Evolutionary conservation across 2,113 vertebrate species (phyloP).

Genomic region (Megaceryle maxima): DNA sequence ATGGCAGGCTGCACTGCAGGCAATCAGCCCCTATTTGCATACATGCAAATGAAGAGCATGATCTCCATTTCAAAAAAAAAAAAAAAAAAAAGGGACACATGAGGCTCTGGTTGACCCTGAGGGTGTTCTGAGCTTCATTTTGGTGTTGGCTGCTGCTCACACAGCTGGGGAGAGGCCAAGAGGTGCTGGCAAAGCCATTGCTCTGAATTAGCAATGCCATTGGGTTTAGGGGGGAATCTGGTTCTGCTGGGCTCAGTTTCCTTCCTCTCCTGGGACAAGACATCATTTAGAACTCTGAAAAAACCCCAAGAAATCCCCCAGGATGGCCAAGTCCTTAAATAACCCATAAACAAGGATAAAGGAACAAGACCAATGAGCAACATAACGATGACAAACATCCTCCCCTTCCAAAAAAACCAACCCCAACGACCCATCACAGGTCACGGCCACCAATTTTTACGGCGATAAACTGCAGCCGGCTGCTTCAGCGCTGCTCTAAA

Average conservation of each 20-base stretch:
- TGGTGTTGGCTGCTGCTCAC: not conserved
- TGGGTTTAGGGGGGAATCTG: not conserved
- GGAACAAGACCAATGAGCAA: not conserved
- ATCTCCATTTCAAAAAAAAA: not conserved
- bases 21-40: slow-evolving; percentile 43
- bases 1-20: not conserved
- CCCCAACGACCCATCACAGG: not conserved
- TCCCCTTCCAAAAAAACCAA: not conserved
- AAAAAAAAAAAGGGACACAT: not conserved
- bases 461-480: not conserved
- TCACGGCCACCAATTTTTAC: not conserved
- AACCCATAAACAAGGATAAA: not conserved
- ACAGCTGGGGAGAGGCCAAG: slow-evolving; percentile 1
- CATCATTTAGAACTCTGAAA: not conserved
- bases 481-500: not conserved
- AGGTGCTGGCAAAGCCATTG: not conserved
- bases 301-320: accelerated
- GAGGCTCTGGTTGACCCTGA: not conserved
- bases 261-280: not conserved
- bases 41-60: slow-evolving; percentile 26
- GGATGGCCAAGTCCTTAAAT: not conserved
- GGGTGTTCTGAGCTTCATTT: not conserved
- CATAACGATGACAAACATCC: accelerated
- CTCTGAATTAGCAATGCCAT: accelerated
- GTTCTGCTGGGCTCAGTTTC: not conserved